Base-by-base conservation (phyloP, 1,140 invertebrate species). In the Drosophila willistoni region DNA sequence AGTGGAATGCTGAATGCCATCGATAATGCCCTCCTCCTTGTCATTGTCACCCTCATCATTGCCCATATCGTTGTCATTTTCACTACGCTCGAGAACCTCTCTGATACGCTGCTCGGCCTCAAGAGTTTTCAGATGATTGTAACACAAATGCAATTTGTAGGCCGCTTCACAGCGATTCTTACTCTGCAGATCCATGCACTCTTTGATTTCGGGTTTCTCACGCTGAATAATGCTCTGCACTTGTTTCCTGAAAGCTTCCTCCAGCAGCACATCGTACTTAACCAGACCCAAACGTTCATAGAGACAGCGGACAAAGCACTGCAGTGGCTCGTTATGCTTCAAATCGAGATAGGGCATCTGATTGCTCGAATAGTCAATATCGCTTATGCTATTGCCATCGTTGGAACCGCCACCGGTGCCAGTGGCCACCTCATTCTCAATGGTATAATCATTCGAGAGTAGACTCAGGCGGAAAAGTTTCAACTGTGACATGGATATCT, bases 401-500 rank as follows among this genome's bases (percentile, higher is more conserved):
- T 34, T 69, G 7, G 74, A 14, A 1, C 51, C 57, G 0, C 63
- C 82, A 12, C 41, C 76, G 2, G 73, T 12, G 2, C 55, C 61
- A 0, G 65, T 7, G 7, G 54, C 34, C 19, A 79, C 19, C 0
- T 86, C 79, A 7, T 84, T 71, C 5, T 86, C 81, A 13, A 29
- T 73, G 10, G 22, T 64, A 34, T 90, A 86, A 14, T 90, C 81
- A 14, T 70, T 90, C 59, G 67, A 76, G 17, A 79, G 33, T 42
- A 90, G 57, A 14, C 86, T 90, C 51, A 90, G 69, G 33, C 89
- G 85, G 54, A 90, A 90, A 51, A 90, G 82, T 17, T 90, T 90
- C 1, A 90, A 63, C 62, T 90, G 85, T 0, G 86, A 85, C 85
- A 90, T 90, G 2, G 85, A 90, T 19, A 90, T 60, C 54, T 90